Evolutionary conservation across 2,113 vertebrate species (phyloP).

Genomic region (Synchiropus splendidus): DNA sequence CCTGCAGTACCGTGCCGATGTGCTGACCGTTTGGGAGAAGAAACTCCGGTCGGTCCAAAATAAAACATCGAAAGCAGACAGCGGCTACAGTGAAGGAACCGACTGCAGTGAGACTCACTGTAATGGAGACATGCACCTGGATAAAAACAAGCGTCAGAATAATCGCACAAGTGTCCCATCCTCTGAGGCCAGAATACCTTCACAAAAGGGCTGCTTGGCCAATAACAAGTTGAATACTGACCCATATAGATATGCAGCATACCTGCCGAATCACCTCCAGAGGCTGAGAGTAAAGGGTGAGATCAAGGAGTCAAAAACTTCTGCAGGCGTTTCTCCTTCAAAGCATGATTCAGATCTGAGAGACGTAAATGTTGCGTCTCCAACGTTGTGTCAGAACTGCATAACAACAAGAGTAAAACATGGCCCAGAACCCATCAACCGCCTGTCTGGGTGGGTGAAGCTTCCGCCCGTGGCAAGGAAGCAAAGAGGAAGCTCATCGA

Average conservation of each 20-base stretch:
- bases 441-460: conserved; percentile 24
- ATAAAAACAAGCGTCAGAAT: conserved; percentile 11
- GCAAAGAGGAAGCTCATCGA: conserved; percentile 16
- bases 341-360: conserved; percentile 12
- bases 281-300: conserved; percentile 32
- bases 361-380: conserved; percentile 10
- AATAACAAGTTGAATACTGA: conserved; percentile 29
- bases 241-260: conserved; percentile 28
- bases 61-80: conserved; percentile 70
- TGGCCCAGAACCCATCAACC: conserved; percentile 8
- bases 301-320: conserved; percentile 18
- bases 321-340: conserved; percentile 26
- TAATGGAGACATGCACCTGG: too few relatives aligned
- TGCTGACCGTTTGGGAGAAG: conserved; percentile 67
- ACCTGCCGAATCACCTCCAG: conserved; percentile 57
- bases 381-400: conserved; percentile 49
- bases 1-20: conserved; percentile 52
- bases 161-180: conserved; percentile 2
- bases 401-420: conserved; percentile 20
- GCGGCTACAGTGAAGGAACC: conserved; percentile 56
- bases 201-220: not conserved
- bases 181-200: too few relatives aligned
- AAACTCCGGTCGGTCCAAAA: conserved; percentile 60
- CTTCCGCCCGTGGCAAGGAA: conserved; percentile 52
- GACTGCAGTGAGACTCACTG: too few relatives aligned